Base-by-base conservation (phyloP, 1,140 invertebrate genomes). In the Anoplolepis gracilipes region DNA sequence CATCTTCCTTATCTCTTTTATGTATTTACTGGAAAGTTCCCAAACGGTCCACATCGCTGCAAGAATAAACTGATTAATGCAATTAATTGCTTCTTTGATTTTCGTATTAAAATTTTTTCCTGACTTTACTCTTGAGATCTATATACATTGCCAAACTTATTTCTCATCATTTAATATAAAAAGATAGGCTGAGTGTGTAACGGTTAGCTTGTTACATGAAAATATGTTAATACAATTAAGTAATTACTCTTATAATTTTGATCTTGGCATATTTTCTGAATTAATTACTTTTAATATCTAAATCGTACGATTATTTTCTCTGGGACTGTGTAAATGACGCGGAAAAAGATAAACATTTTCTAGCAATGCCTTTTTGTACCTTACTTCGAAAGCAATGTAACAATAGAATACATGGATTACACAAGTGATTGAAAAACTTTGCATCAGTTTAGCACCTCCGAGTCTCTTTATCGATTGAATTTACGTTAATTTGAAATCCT, bases 361-460 rank as follows among this genome's bases (percentile, higher is more conserved):
- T 7, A 39, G 36, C 36, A 7, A 42, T 13, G 39, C 8, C 8
- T 42, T 10, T 67, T 61, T 49, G 2, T 10, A n/a, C 1, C 1
- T 8, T 64, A 28, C 64, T 46, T 84, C 55, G 78, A 42, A 87
- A 64, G 42, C 42, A n/a, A 5, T 42, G 16, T 57, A 82, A 72
- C 78, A 82, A 73, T 82, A 36, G 39, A 82, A 55, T 49, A 73
- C 53, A 16, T 82, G 53, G 36, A 82, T 82, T 82, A 55, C 42
- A 55, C 69, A 59, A 84, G 77, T 84, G 85, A 88, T 87, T 62
- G 79, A 84, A 76, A 87, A 85, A 87, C 85, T 88, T 88, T 87
- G 79, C 70, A 57, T 72, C 64, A 88, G 70, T 88, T 88, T 39
- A 59, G 30, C 36, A 49, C 36, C 55, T 62, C 46, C 62, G 61